A percentile compares a stretch with the other conserved stretches of the same genome.
Conservation (phyloP, 2,797 vertebrate genomes). For the Synanceia verrucosa region DNA sequence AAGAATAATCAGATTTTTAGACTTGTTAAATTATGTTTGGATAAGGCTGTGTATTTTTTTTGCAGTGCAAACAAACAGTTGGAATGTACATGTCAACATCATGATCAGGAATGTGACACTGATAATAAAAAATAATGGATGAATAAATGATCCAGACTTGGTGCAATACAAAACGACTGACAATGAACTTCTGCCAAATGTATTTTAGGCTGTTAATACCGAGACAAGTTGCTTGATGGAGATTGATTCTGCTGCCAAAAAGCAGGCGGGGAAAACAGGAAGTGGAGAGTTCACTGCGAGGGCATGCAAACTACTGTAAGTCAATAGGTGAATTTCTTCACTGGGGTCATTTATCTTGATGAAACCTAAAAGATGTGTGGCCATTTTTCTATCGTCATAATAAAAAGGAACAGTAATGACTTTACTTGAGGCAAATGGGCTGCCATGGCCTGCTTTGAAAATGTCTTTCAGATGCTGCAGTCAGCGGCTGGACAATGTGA, state of each 20-base stretch:
- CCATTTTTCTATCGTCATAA: conserved; percentile 84
- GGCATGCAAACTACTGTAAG: conserved; percentile 87
- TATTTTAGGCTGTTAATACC: conserved; percentile 60
- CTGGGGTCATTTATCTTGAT: conserved; percentile 79
- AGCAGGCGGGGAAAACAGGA: conserved; percentile 82
- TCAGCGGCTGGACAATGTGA: conserved; percentile 79
- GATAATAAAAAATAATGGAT: conserved; percentile 30
- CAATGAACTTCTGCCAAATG: conserved; percentile 44
- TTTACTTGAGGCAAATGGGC: conserved; percentile 80
- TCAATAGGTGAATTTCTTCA: conserved; percentile 82
- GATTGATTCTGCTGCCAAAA: conserved; percentile 75
- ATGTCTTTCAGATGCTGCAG: conserved; percentile 82
- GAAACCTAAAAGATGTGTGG: conserved; percentile 65
- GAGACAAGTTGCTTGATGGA: conserved; percentile 79
- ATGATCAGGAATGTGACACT: conserved; percentile 42
- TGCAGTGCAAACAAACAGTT: conserved; percentile 52
- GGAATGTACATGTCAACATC: conserved; percentile 33
- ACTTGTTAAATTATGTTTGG: conserved; percentile 26
- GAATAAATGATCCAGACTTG: conserved; percentile 22
- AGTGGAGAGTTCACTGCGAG: conserved; percentile 83
- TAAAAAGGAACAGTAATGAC: conserved; percentile 84
- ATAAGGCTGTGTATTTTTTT: conserved; percentile 25
- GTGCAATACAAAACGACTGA: conserved; percentile 29
- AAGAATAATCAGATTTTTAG: conserved; percentile 50
- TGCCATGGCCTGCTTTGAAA: conserved; percentile 69